Evolutionary conservation across 2,797 vertebrate species (phyloP).

Genomic region (Coilia nasus): DNA sequence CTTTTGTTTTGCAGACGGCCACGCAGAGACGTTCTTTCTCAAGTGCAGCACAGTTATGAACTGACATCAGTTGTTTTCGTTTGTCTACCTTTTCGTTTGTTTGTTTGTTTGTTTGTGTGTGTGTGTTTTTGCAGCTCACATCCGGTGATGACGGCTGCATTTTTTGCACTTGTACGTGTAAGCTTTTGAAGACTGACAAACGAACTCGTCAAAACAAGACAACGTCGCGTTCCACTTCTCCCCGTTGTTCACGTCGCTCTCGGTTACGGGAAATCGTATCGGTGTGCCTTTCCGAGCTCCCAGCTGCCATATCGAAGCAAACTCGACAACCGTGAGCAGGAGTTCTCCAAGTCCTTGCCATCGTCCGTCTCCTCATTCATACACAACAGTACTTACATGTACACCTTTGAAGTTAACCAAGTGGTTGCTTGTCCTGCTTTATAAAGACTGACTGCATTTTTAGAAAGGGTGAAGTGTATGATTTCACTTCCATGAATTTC

Average conservation of each 20-base stretch:
- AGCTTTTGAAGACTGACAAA: not conserved
- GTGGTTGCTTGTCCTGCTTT: not conserved
- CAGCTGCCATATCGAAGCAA: no score
- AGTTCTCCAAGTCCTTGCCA: no score
- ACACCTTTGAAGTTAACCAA: not conserved
- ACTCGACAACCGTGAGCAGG: no score
- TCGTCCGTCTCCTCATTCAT: no score
- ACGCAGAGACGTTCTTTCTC: not conserved
- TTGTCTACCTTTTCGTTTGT: not conserved
- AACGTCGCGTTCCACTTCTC: no score
- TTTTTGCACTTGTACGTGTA: slow-evolving; percentile 8
- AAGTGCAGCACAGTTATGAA: not conserved
- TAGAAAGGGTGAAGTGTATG: not conserved
- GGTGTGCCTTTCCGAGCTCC: no score
- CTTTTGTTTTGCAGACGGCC: slow-evolving; percentile 4
- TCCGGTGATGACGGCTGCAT: not conserved
- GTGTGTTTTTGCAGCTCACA: not conserved
- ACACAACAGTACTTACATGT: not conserved
- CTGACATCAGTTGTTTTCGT: not conserved
- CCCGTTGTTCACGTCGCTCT: no score
- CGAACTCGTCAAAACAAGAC: no score
- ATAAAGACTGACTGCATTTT: not conserved
- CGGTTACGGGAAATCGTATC: no score
- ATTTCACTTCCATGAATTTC: not conserved
- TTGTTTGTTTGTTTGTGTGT: not conserved